Evolutionary conservation across 2,888 invertebrate species (phyloP).

Genomic region (Margaritifera margaritifera): DNA sequence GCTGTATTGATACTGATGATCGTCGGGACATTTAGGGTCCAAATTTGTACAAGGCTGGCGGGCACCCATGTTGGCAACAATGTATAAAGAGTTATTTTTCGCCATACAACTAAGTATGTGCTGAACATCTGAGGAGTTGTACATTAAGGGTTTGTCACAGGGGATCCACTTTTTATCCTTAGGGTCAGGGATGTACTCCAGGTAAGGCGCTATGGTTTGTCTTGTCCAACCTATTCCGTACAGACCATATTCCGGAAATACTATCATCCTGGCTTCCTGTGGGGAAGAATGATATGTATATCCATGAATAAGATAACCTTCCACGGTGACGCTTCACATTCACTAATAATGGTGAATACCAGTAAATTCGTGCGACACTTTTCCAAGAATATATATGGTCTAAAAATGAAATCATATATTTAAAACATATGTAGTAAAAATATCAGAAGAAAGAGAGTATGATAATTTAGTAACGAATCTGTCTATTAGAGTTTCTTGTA

Average conservation of each 20-base stretch:
- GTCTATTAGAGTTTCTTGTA: too few species aligned
- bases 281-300: conserved; percentile 37
- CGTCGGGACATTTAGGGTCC: conserved; percentile 19
- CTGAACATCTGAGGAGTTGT: conserved; percentile 17
- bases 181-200: conserved; percentile 33
- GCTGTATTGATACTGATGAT: conserved; percentile 22
- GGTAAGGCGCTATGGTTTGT: conserved; percentile 27
- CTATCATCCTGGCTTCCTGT: conserved; percentile 83
- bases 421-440: too few species aligned
- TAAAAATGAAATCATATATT: too few species aligned
- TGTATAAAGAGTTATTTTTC: conserved; percentile 24
- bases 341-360: too few species aligned
- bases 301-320: neutral
- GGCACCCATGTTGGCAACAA: conserved; percentile 35
- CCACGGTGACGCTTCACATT: too few species aligned
- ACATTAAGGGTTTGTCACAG: conserved; percentile 10
- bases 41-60: conserved; percentile 15
- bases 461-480: too few species aligned
- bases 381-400: too few species aligned
- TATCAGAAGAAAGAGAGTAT: too few species aligned
- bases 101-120: conserved; percentile 33
- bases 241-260: conserved; percentile 82
- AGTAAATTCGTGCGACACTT: too few species aligned
- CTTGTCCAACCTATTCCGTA: conserved; percentile 59
- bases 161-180: conserved; percentile 43